A percentile compares a stretch with the other conserved stretches of the same genome.
Evolutionary conservation across 2,797 vertebrate genomes (phyloP).

Genomic region (Leuciscus waleckii): DNA sequence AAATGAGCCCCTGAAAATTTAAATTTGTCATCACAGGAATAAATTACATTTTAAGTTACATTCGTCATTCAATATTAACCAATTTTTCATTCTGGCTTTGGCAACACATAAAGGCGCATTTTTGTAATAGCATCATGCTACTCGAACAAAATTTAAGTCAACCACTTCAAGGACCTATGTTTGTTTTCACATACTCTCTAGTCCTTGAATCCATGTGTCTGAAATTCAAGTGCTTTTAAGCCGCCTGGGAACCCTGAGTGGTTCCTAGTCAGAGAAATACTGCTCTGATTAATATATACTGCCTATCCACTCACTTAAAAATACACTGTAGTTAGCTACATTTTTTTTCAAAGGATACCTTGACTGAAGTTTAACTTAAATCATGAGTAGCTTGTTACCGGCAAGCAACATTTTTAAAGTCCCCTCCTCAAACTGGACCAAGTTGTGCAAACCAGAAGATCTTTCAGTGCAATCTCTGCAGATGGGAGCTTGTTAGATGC

Average conservation of each 20-base stretch:
- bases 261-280: background rate
- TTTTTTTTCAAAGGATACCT: background rate
- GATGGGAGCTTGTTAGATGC: background rate
- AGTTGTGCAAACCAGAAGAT: background rate
- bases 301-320: background rate
- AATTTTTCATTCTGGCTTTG: no score
- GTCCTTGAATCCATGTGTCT: background rate
- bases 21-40: no score
- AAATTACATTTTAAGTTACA: no score
- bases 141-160: no score
- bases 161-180: background rate
- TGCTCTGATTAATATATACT: background rate
- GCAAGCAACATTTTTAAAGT: no score
- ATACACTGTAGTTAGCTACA: background rate
- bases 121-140: no score
- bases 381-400: background rate
- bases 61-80: no score
- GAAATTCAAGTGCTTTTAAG: background rate
- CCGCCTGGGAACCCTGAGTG: background rate
- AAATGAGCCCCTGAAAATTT: no score
- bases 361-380: background rate
- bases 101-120: no score
- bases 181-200: background rate
- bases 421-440: background rate
- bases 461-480: slow-evolving; percentile 4